These are phyloP conservation scores for Microchrysa polita DNA, from an alignment of 2,888 invertebrate species.

Conservation along the genomic window DNA sequence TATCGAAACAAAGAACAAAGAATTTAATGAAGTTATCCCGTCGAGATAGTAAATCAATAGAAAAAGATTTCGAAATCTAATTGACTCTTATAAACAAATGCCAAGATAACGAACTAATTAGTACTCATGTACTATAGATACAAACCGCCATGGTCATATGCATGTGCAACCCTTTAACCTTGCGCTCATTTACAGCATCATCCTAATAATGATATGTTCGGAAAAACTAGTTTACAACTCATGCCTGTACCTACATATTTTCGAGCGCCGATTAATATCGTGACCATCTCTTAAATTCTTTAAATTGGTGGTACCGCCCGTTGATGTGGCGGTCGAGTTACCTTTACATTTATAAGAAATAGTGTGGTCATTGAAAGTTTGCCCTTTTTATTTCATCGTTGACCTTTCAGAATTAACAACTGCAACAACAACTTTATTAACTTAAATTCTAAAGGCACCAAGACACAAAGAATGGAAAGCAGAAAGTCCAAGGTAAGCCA, in stretches of 20 bases:
- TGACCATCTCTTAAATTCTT: neutral
- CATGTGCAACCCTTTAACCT: neutral
- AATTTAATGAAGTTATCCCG: slow-evolving; percentile 4
- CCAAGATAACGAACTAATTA: neutral
- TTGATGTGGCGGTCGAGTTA: no score
- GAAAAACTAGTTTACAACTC: slow-evolving; percentile 4
- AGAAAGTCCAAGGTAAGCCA: no score
- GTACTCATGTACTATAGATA: neutral
- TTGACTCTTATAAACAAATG: neutral
- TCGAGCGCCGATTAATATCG: neutral
- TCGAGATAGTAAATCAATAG: neutral
- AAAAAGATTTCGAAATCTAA: neutral
- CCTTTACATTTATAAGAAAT: no score
- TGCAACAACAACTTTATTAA: no score
- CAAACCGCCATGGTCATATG: neutral
- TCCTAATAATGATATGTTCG: neutral
- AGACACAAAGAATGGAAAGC: no score
- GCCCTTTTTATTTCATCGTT: no score
- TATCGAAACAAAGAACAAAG: neutral
- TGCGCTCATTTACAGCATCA: neutral
- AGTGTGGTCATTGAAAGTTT: no score
- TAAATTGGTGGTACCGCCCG: no score
- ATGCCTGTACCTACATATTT: neutral
- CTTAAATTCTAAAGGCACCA: no score
- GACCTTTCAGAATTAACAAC: no score